phyloP scores from a whole-genome alignment of 1,140 invertebrate species.

The Panulirus ornatus region DNA sequence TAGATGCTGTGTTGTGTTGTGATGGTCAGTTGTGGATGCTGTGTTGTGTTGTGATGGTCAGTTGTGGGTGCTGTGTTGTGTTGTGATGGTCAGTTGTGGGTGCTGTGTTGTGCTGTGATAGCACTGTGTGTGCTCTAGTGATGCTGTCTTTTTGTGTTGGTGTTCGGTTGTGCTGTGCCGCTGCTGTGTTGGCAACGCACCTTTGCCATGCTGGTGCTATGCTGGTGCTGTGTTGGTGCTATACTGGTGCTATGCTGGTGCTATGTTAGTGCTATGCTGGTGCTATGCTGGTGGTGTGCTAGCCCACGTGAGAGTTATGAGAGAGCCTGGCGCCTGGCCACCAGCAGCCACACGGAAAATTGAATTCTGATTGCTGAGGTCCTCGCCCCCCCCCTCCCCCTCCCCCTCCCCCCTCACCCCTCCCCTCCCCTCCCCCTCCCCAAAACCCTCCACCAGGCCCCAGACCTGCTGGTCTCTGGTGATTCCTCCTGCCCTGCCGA shows the following conservation, averaged over 20 bases:
- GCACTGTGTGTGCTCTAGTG: too few species aligned
- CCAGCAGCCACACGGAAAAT: not conserved
- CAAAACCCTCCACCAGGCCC: too few species aligned
- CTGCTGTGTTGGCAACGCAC: not conserved
- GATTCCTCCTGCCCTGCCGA: too few species aligned
- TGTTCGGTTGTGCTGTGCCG: not conserved
- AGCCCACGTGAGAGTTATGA: not conserved
- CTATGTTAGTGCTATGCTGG: not conserved
- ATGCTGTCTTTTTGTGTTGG: not conserved
- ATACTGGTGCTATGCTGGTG: not conserved
- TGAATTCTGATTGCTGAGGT: conserved; percentile 19
- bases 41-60: too few species aligned
- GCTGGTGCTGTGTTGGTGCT: not conserved
- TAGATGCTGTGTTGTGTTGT: too few species aligned
- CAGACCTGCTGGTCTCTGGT: too few species aligned
- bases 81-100: not conserved
- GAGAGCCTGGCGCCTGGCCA: not conserved
- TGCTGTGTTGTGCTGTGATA: not conserved
- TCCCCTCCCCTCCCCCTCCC: too few species aligned
- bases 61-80: too few species aligned
- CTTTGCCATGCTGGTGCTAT: not conserved
- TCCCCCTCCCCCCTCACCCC: not conserved
- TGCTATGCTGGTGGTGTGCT: not conserved
- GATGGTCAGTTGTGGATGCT: too few species aligned
- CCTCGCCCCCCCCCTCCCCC: not conserved